Percentiles rank a stretch among this genome's conserved stretches.
Evolutionary conservation across 1,140 invertebrate genomes (phyloP).

Genomic region (Bombus difficillimus): DNA sequence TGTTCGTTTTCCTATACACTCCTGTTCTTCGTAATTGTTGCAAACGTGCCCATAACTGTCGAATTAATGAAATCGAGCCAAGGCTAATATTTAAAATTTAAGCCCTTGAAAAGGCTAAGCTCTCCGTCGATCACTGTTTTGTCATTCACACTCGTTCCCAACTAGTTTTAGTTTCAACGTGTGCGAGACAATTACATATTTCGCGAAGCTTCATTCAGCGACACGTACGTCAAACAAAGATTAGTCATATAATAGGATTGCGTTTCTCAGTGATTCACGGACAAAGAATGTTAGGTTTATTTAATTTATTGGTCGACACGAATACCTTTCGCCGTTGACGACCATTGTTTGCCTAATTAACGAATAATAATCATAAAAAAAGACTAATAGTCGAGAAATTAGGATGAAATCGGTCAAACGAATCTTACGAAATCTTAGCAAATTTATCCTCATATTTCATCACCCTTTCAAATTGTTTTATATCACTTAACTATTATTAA

Average conservation of each 20-base stretch:
- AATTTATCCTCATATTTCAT: neutral
- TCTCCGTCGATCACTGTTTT: neutral
- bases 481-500: neutral
- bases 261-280: neutral
- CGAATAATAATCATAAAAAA: neutral
- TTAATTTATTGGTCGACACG: neutral
- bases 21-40: conserved; percentile 24
- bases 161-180: neutral
- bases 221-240: neutral
- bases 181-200: neutral
- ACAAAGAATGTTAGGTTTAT: neutral
- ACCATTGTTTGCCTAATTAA: neutral
- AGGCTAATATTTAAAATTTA: conserved; percentile 23
- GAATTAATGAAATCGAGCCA: conserved; percentile 33
- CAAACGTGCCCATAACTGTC: conserved; percentile 24
- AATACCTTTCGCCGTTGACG: neutral
- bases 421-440: neutral
- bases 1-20: neutral
- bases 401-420: neutral
- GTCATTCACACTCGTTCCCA: neutral
- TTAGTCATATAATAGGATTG: conserved; percentile 10
- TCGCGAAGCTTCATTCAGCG: neutral
- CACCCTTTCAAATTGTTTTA: too few relatives aligned
- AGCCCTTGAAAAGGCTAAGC: neutral
- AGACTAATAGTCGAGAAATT: neutral